phyloP scores from a whole-genome alignment of 2,888 invertebrate genomes.

The Eurytoma californica region DNA sequence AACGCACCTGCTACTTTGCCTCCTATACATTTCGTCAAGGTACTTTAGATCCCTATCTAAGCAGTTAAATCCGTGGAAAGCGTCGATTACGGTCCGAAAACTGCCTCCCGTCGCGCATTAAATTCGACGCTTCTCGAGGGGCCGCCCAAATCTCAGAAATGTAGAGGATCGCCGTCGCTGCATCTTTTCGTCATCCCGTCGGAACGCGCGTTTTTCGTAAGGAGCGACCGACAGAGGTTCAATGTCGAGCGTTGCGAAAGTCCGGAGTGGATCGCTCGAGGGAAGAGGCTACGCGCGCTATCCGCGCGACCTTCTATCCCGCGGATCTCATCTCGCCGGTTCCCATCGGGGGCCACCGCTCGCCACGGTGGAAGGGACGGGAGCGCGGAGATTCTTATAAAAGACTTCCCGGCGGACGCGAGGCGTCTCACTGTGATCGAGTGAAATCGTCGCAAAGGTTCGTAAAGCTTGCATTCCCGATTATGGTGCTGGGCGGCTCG shows the following conservation, averaged over 20 bases:
- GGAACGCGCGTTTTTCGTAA: neutral
- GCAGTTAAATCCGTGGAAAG: no score
- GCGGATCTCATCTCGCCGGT: neutral
- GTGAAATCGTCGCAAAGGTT: conserved; percentile 37
- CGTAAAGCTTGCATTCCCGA: neutral
- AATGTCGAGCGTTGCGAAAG: conserved; percentile 16
- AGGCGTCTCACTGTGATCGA: conserved; percentile 28
- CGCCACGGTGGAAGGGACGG: conserved; percentile 32
- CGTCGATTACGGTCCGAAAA: no score
- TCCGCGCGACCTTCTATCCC: neutral
- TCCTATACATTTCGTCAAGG: no score
- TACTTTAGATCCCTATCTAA: no score
- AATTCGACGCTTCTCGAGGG: no score
- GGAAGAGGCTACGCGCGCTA: neutral
- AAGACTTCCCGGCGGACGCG: conserved; percentile 25
- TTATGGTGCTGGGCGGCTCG: no score
- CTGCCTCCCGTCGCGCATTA: no score
- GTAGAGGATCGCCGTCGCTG: no score
- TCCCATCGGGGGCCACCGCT: conserved; percentile 9
- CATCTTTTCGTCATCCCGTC: neutral
- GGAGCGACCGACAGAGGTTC: conserved; percentile 1
- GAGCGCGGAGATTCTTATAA: conserved; percentile 30
- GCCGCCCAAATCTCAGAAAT: no score
- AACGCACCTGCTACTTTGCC: no score
- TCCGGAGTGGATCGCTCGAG: neutral